phyloP scores from a whole-genome alignment of 2,797 vertebrate genomes.

The Malurus leucopterus region DNA sequence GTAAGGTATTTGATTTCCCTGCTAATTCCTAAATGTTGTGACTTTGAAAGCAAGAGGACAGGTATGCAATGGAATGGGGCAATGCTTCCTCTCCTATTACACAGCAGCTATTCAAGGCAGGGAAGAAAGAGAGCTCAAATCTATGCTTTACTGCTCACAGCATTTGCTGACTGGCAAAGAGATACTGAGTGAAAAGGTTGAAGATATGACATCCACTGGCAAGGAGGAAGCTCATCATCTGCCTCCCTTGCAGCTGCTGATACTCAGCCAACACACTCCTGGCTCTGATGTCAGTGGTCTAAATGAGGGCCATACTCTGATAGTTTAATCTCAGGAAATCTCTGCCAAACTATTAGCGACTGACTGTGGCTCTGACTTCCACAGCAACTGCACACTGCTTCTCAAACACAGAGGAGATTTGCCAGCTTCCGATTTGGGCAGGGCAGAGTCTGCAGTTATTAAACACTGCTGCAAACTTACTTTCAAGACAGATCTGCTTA shows the following conservation, averaged over 20 bases:
- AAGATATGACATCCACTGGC: not conserved
- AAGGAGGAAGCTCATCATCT: conserved; percentile 13
- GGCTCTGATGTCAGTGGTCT: conserved; percentile 25
- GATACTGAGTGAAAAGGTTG: not conserved
- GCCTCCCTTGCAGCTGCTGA: conserved; percentile 14
- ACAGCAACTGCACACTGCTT: not conserved
- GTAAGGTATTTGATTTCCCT: not conserved
- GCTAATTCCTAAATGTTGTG: not conserved
- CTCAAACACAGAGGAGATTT: not conserved
- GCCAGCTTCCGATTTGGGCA: not conserved
- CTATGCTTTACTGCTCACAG: not conserved
- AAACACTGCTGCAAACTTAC: not conserved
- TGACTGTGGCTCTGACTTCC: not conserved
- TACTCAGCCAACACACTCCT: not conserved
- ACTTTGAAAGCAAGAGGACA: not conserved
- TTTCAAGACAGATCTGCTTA: not conserved
- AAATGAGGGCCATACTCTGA: not conserved
- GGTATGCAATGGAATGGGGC: not conserved
- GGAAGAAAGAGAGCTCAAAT: not conserved
- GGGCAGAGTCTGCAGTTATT: not conserved
- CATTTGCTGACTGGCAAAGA: not conserved
- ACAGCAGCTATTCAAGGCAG: not conserved
- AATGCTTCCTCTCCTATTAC: not conserved
- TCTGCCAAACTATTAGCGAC: not conserved
- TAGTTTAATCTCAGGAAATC: conserved; percentile 54